Base-by-base conservation (phyloP, 2,797 vertebrate genomes). In the Diceros bicornis region DNA sequence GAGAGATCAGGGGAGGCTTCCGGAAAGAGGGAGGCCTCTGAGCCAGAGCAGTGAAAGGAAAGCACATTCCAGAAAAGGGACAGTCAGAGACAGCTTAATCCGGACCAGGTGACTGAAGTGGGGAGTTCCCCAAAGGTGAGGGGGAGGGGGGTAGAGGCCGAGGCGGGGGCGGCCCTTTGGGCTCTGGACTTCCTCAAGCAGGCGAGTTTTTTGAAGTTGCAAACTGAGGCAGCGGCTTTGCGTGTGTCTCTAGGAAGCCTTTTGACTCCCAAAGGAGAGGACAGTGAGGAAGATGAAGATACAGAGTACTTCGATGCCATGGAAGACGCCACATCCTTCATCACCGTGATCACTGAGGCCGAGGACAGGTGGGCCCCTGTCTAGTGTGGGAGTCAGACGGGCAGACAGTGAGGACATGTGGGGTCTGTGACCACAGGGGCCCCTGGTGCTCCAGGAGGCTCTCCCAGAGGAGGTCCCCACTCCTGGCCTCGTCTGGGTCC, bases 201-300 rank as follows among this genome's bases (percentile, higher is more conserved):
- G 62, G 74, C 0, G 1, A 7, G 62, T 29, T 3, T 18, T 23
- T 0, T 34, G 20, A 78, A n/a, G 32, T 4, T 32, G 27, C 21
- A 32, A 25, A 83, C 12, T 59, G 68, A 86, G 50, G 55, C 17
- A 7, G 86, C 0, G 2, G 5, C 75, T 94, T 27, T 27, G 25
- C 7, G 0, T 29, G 9, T 90, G 37, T 92, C 34, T 75, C 55
- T 29, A 98, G 98, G 97, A 96, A 97, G 96, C 95, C 64, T 96
- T 96, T 85, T 96, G 92, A 94, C 92, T 61, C 21, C 97, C 78
- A 99, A 99, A 99, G 99, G 99, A 97, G 99, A 99, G 93, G 99
- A 99, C 96, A 99, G 99, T 99, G 99, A 99, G 98, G 99, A 99
- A 99, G 99, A 99, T 99, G 99, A 99, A 98, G 99, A 99, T 99